Percentiles rank a stretch among this genome's conserved stretches.
Evolutionary conservation across 92 coral and sea anemone genomes (phyloP).

Genomic region (Bergia sp.): DNA sequence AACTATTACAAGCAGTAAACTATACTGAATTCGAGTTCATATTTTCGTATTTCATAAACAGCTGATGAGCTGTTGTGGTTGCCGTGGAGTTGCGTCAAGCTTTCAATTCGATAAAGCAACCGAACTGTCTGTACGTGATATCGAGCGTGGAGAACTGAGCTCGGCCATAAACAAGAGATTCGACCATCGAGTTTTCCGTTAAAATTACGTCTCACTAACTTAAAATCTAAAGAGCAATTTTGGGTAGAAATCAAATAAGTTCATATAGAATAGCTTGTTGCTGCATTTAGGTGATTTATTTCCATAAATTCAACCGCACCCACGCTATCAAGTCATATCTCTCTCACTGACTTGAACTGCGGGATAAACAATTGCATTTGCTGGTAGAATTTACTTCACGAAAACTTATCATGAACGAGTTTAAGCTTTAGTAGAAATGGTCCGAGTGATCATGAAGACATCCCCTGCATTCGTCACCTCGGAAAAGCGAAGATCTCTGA

Average conservation of each 20-base stretch:
- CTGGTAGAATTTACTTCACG: background rate
- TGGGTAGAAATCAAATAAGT: background rate
- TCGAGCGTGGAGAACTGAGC: background rate
- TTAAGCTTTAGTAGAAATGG: background rate
- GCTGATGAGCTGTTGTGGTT: background rate
- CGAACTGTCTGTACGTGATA: background rate
- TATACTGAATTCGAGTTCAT: too few species aligned
- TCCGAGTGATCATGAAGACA: background rate
- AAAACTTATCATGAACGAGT: background rate
- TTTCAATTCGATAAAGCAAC: background rate
- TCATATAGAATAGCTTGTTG: background rate
- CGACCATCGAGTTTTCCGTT: background rate
- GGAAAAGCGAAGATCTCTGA: background rate
- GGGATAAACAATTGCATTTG: slow-evolving; percentile 5
- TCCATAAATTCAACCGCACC: slow-evolving; percentile 39
- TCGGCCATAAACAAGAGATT: background rate
- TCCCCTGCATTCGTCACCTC: background rate
- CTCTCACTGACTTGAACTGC: slow-evolving; percentile 12
- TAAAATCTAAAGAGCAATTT: too few species aligned
- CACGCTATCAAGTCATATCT: background rate
- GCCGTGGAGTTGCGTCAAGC: background rate
- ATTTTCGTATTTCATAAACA: background rate
- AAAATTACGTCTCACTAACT: background rate
- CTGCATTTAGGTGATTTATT: background rate
- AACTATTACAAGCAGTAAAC: too few species aligned